These are phyloP conservation scores for Megalops atlanticus DNA, from an alignment of 2,113 vertebrate species.

Conservation along the genomic window DNA sequence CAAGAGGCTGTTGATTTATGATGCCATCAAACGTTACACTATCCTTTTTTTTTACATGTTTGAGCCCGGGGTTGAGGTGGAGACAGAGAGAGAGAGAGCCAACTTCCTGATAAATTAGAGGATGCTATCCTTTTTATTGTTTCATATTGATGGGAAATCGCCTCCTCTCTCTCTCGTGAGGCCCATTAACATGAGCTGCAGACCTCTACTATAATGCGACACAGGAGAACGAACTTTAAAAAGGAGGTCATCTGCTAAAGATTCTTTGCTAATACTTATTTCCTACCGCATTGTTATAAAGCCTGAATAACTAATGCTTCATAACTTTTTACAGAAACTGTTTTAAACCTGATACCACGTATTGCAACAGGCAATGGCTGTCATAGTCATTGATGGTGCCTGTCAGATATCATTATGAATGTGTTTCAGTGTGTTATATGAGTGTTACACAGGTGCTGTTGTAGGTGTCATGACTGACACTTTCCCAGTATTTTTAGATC, in stretches of 20 bases:
- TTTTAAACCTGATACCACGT: neutral
- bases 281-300: neutral
- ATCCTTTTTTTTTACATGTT: slow-evolving; percentile 41
- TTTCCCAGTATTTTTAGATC: no score
- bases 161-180: neutral
- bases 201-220: neutral
- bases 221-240: no score
- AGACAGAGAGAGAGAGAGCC: neutral
- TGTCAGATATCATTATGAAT: neutral
- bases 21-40: slow-evolving; percentile 59
- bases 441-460: neutral
- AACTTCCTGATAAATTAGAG: neutral
- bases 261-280: neutral
- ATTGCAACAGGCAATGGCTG: neutral
- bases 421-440: neutral
- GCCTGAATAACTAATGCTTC: neutral
- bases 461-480: neutral
- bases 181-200: neutral
- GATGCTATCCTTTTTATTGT: neutral
- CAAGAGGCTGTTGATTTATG: slow-evolving; percentile 65
- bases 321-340: no score
- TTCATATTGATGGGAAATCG: neutral
- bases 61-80: neutral
- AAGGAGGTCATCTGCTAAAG: neutral
- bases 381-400: neutral